phyloP scores from a whole-genome alignment of 2,888 invertebrate genomes.

The Dicyrtomina minuta region DNA sequence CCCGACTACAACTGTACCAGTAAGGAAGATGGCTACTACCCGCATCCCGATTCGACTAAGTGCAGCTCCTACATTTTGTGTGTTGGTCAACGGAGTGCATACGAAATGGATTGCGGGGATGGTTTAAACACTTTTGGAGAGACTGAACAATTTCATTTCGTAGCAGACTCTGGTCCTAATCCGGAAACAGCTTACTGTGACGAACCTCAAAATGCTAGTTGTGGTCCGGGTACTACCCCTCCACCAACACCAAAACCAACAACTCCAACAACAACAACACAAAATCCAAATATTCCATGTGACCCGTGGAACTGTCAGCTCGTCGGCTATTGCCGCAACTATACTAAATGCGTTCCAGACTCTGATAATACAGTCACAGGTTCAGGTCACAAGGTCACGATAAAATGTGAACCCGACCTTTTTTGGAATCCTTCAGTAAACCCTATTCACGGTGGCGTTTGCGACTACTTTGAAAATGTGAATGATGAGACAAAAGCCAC shows the following conservation, averaged over 20 bases:
- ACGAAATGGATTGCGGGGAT: background rate
- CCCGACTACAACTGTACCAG: background rate
- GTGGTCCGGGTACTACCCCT: background rate
- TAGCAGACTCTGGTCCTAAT: background rate
- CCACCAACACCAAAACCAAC: constrained; percentile 4
- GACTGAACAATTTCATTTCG: constrained; percentile 2
- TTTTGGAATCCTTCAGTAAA: constrained; percentile 8
- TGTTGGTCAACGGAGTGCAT: background rate
- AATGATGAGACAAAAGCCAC: background rate
- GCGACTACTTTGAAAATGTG: constrained; percentile 18
- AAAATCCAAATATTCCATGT: background rate
- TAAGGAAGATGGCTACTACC: background rate
- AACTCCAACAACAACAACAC: constrained; percentile 11
- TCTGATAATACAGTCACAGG: background rate
- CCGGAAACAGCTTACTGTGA: background rate
- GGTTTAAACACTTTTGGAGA: background rate
- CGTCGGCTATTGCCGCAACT: constrained; percentile 13
- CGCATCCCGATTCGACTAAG: background rate
- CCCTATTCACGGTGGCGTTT: constrained; percentile 13
- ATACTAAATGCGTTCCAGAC: background rate
- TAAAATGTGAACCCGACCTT: constrained; percentile 8
- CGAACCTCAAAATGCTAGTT: constrained; percentile 9
- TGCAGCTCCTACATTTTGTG: constrained; percentile 1
- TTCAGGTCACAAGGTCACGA: background rate
- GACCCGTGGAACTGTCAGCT: background rate